Conservation (phyloP, 2,113 vertebrate species). For the Muntiacus reevesi region DNA sequence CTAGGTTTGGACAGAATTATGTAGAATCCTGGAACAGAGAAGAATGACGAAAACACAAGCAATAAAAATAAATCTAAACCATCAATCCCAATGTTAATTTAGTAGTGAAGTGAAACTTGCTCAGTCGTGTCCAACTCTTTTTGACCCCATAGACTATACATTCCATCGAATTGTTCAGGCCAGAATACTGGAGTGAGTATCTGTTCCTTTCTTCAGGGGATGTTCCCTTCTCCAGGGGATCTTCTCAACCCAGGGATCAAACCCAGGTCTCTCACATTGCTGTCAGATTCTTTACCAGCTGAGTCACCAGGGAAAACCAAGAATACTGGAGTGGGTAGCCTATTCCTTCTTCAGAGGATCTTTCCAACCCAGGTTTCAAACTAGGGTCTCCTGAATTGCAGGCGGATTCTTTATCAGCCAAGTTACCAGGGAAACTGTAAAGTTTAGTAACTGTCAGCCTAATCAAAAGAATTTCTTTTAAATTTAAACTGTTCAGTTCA, state of each 20-base stretch:
- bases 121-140: neutral
- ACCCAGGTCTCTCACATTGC: neutral
- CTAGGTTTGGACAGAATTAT: neutral
- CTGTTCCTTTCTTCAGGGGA: neutral
- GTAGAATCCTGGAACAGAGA: neutral
- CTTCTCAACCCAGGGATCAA: neutral
- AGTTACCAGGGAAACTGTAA: neutral
- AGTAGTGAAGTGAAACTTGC: neutral
- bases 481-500: neutral
- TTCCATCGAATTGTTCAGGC: neutral
- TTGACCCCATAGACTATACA: neutral
- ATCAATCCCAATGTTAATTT: neutral
- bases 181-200: neutral
- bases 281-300: neutral
- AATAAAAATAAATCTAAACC: neutral
- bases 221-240: neutral
- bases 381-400: neutral
- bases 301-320: neutral
- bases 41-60: neutral
- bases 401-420: neutral
- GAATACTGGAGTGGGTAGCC: neutral
- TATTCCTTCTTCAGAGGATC: neutral
- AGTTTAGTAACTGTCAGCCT: neutral
- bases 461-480: neutral
- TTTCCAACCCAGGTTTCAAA: neutral